Evolutionary conservation across 2,888 invertebrate genomes (phyloP).

Genomic region (Brachypterus glaber): DNA sequence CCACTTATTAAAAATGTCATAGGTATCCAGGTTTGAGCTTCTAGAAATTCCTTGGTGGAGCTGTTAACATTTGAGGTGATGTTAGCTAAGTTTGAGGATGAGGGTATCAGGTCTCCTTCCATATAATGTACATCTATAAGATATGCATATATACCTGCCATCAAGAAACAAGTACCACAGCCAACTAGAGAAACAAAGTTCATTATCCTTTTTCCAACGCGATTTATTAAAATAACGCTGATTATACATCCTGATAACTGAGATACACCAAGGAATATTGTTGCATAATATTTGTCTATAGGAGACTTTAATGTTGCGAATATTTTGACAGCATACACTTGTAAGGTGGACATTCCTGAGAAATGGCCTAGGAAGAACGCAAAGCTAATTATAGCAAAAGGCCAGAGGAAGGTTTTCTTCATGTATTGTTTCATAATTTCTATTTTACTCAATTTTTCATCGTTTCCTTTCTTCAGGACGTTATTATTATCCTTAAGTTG

Average conservation of each 20-base stretch:
- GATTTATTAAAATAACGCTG: slow-evolving; percentile 60
- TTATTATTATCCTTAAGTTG: too few species aligned
- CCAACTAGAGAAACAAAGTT: slow-evolving; percentile 58
- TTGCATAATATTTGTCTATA: slow-evolving; percentile 66
- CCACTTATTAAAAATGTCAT: slow-evolving; percentile 53
- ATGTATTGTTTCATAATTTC: slow-evolving; percentile 39
- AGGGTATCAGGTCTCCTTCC: not conserved
- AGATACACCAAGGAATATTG: slow-evolving; percentile 59
- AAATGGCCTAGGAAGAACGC: slow-evolving; percentile 68
- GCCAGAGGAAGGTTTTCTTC: slow-evolving; percentile 55
- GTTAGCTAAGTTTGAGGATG: not conserved
- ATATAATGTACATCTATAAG: slow-evolving; percentile 6
- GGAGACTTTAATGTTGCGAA: slow-evolving; percentile 63
- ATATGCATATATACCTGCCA: slow-evolving; percentile 47
- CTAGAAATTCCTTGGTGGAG: slow-evolving; percentile 1
- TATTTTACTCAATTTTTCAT: not conserved
- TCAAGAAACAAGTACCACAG: slow-evolving; percentile 54
- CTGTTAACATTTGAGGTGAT: not conserved
- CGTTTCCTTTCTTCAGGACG: too few species aligned
- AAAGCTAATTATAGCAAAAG: slow-evolving; percentile 56
- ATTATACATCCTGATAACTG: slow-evolving; percentile 57
- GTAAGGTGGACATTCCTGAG: slow-evolving; percentile 64
- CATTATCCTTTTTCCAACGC: slow-evolving; percentile 62
- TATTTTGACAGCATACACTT: slow-evolving; percentile 66
- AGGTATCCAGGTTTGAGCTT: slow-evolving; percentile 51